Evolutionary conservation across 2,888 invertebrate genomes (phyloP).

Genomic region (Drosophila differens): DNA sequence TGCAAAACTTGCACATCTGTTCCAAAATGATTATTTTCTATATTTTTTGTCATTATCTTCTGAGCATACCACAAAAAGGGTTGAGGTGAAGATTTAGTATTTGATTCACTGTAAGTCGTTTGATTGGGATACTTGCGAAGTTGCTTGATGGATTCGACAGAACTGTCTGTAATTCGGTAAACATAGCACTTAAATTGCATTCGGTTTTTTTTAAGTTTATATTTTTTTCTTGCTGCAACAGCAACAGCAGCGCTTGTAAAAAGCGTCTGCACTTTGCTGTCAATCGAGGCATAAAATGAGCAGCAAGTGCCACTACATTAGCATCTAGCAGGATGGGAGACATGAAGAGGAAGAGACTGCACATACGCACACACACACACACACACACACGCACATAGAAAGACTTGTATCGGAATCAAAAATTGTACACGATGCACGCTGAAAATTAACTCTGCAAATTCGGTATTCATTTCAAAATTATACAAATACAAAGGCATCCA

Average conservation of each 20-base stretch:
- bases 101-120: neutral
- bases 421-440: slow-evolving; percentile 47
- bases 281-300: slow-evolving; percentile 82
- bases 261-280: slow-evolving; percentile 72
- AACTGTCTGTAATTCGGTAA: neutral
- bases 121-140: neutral
- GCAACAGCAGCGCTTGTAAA: slow-evolving; percentile 36
- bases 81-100: neutral
- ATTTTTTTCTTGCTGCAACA: slow-evolving; percentile 12
- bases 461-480: neutral
- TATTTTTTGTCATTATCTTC: neutral
- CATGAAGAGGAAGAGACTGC: neutral
- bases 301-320: slow-evolving; percentile 79
- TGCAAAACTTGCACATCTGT: neutral
- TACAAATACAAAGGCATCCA: no score
- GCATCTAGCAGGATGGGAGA: slow-evolving; percentile 20
- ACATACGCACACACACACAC: slow-evolving; percentile 4
- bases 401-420: slow-evolving; percentile 62
- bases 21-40: neutral
- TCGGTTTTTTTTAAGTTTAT: neutral
- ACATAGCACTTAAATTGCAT: neutral
- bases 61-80: neutral
- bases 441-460: slow-evolving; percentile 28
- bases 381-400: slow-evolving; percentile 8
- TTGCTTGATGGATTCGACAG: neutral